Base-by-base conservation (phyloP, 2,888 invertebrate species). In the Chorisops tibialis region DNA sequence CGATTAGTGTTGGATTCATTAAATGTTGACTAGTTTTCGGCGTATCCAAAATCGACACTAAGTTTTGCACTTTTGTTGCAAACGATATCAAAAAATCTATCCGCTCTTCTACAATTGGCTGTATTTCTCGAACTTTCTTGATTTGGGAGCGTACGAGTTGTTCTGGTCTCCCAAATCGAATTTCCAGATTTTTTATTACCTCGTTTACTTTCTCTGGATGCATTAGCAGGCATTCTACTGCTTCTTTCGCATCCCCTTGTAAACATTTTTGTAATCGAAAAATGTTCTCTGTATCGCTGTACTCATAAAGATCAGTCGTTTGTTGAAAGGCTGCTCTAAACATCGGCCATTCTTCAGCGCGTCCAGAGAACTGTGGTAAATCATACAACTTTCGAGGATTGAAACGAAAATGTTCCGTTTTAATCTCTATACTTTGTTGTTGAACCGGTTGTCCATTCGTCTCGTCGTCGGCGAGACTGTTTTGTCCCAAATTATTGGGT, bases 101-200 rank as follows among this genome's bases (percentile, higher is more conserved):
- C 14, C 49, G 56, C 2, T 45, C 39, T 21, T 62, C 62, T 3
- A 43, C 12, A 19, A 64, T 63, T 11, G 56, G 16, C 6, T 35
- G 38, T 48, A 65, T 39, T 47, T 61, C 61, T n/a, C 61, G 47
- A 37, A 64, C 37, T 37, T 65, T 59, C 12, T 14, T 16, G 4
- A 63, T 14, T 37, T 63, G 63, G 24, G 48, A 54, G 35, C 60
- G 59, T 35, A 67, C 59, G 16, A 66, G 45, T 37, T 59, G 54
- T 19, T 67, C 64, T 12, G 65, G 65, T 14, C 64, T 61, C 18
- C 67, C 65, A 56, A 65, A 65, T 11, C 58, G 59, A 37, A 66
- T 58, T 19, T 58, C 39, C 9, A 67, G 47, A 24, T 63, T 62
- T 14, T 64, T 62, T 19, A 66, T 61, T 7, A 61, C 59, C 11